Evolutionary conservation across 2,888 invertebrate species (phyloP).

Genomic region (Sminthurinus aureus): DNA sequence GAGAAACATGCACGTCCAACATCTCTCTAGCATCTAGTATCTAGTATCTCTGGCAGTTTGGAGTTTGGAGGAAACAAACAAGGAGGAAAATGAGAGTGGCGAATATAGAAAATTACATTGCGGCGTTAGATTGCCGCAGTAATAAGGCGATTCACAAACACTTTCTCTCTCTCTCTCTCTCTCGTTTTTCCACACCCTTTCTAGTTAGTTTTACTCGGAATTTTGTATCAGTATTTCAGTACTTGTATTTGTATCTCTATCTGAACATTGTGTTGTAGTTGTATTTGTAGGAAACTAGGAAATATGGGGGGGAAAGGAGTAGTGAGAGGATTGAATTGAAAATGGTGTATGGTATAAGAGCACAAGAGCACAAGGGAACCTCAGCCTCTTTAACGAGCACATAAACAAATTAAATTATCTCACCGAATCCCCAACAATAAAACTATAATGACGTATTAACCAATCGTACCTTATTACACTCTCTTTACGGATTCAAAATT

Average conservation of each 20-base stretch:
- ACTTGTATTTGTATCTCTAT: too few relatives aligned
- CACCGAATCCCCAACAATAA: neutral
- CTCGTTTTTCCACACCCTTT: neutral
- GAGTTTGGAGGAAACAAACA: too few relatives aligned
- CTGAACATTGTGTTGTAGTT: too few relatives aligned
- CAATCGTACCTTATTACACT: constrained; percentile 8
- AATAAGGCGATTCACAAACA: neutral
- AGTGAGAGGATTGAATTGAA: neutral
- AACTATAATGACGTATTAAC: constrained; percentile 3
- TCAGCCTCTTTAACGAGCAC: constrained; percentile 9
- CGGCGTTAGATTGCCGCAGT: neutral
- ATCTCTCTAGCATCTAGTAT: too few relatives aligned
- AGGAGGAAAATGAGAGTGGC: too few relatives aligned
- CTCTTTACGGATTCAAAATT: neutral
- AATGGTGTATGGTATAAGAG: too few relatives aligned
- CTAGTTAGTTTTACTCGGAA: too few relatives aligned
- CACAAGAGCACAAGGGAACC: neutral
- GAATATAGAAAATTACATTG: neutral
- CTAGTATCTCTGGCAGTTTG: too few relatives aligned
- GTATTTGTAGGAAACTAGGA: too few relatives aligned
- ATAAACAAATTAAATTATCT: constrained; percentile 30
- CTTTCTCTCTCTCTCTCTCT: neutral
- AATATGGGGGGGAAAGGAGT: too few relatives aligned
- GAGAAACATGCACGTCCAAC: too few relatives aligned
- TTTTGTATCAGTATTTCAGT: too few relatives aligned